Base-by-base conservation (phyloP, 2,888 invertebrate species). In the Eueremaeus valkanovi region DNA sequence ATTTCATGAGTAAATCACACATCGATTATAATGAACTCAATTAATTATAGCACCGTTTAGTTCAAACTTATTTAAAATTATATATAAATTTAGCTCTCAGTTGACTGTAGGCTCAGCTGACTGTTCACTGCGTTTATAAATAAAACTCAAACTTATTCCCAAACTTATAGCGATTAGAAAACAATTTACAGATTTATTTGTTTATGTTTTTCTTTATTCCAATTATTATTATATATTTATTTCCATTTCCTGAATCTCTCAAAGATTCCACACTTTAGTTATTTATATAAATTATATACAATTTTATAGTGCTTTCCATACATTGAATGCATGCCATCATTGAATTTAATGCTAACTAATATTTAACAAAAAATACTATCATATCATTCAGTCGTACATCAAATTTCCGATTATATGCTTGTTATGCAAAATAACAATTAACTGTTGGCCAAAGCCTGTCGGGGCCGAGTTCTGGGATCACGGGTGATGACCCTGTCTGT, bases 241-340 rank as follows among this genome's bases (percentile, higher is more conserved):
- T 55, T 27, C 63, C 63, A 33, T 63, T 63, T 63, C 63, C 63
- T 36, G 13, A 63, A 45, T 18, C 33, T 55, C 6, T 63, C 11
- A 18, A 68, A 24, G 68, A 42, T 68, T 68, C 13, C 11, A 68
- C 36, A 68, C 36, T 42, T 68, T 36, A 24, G 18, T 42, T 40
- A 31, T 63, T n/a, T n/a, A 63, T 63, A 63, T 63, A 63, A 68
- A 68, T 68, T 68, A 68, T 68, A 27, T 68, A 68, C 40, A 68
- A 36, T 18, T 63, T 63, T 63, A 27, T 27, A 68, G 40, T 68
- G 68, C 40, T 68, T 68, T 68, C 42, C 66, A 66, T 33, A 66
- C 66, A 66, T 66, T 33, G n/a, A 18, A 66, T 66, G 33, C 33
- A 36, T 3, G 33, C 21, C 36, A n/a, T 66, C 24, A 11, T 0